Conservation (phyloP, 2,113 vertebrate species). For the Elachura formosa region DNA sequence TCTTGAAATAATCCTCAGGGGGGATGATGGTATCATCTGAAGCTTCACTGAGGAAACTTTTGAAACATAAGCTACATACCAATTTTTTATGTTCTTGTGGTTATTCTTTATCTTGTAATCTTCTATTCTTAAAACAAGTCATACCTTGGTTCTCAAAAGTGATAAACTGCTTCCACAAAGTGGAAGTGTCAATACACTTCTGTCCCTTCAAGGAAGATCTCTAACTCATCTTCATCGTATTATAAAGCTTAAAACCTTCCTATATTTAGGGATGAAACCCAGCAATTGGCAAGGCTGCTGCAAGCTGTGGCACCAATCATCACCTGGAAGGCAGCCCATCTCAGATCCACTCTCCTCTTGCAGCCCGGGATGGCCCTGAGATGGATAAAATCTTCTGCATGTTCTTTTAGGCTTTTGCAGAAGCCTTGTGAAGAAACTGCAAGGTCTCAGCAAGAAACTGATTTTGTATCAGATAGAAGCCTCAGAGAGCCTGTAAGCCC, state of each 20-base stretch:
- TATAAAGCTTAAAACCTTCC: background rate
- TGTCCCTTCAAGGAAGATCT: conserved; percentile 21
- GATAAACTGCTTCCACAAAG: background rate
- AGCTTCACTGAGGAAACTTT: background rate
- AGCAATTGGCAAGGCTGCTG: conserved; percentile 8
- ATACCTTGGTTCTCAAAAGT: background rate
- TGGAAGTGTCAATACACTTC: background rate
- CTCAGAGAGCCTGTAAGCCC: background rate
- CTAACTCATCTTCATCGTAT: background rate
- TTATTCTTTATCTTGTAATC: background rate
- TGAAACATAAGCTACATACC: background rate
- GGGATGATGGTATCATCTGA: background rate
- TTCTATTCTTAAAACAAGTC: background rate
- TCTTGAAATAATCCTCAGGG: conserved; percentile 2
- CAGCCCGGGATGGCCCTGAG: background rate
- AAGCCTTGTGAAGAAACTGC: background rate
- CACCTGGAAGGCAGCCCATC: conserved; percentile 28
- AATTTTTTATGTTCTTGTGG: background rate
- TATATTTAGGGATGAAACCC: conserved; percentile 21
- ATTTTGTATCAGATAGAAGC: background rate
- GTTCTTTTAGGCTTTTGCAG: background rate
- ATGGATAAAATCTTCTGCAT: background rate
- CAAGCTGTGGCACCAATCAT: background rate
- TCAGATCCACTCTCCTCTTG: background rate
- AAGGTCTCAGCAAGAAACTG: background rate